phyloP scores from a whole-genome alignment of 2,888 invertebrate species.

The Fragum sueziense region DNA sequence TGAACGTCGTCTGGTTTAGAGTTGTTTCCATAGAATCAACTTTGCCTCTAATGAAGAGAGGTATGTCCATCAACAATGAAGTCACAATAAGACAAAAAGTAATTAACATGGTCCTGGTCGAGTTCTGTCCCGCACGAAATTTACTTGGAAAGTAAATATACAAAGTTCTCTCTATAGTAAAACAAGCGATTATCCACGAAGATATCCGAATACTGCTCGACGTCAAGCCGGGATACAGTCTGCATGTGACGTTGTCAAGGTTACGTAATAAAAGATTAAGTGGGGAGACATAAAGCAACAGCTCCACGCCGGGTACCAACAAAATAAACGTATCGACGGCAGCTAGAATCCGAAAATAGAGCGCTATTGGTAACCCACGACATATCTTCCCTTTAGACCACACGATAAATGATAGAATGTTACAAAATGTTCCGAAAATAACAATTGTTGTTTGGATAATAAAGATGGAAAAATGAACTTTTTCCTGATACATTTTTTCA shows the following conservation, averaged over 20 bases:
- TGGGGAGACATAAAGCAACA: background rate
- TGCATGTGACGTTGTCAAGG: background rate
- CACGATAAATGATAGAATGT: background rate
- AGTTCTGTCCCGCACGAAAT: background rate
- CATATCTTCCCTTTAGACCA: constrained; percentile 8
- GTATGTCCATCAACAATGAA: background rate
- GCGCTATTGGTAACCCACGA: background rate
- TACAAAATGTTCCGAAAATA: background rate
- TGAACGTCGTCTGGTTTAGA: background rate
- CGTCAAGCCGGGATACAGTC: constrained; percentile 11
- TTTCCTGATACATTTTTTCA: background rate
- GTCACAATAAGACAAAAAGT: background rate
- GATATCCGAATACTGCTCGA: constrained; percentile 1
- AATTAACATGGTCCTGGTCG: background rate
- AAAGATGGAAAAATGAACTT: constrained; percentile 5
- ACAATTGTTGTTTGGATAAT: constrained; percentile 11
- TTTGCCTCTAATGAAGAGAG: background rate
- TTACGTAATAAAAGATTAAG: background rate
- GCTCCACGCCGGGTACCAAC: background rate
- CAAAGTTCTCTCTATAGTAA: constrained; percentile 8
- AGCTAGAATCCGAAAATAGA: constrained; percentile 5
- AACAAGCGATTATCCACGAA: background rate
- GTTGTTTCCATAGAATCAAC: background rate
- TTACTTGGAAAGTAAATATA: constrained; percentile 11
- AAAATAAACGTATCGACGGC: constrained; percentile 1